Base-by-base conservation (phyloP, 1,140 invertebrate species). In the Drosophila carrolli region DNA sequence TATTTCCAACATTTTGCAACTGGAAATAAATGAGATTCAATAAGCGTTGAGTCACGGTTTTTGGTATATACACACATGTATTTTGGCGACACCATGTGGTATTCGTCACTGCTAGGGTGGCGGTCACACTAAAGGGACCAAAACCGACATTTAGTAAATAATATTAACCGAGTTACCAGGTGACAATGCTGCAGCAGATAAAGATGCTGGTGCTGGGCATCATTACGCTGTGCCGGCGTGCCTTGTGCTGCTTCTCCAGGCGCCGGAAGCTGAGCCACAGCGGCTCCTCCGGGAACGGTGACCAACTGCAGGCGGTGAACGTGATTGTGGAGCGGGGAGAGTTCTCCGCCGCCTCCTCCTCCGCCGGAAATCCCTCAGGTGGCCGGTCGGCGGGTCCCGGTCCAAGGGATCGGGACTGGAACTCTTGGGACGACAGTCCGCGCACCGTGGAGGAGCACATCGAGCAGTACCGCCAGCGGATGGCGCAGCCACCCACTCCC, bases 351-450 rank as follows among this genome's bases (percentile, higher is more conserved):
- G 32, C 75, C 10, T 13, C 44, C 43, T 19, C 75, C 5, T 19
- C 77, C n/a, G 23, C 35, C n/a, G 47, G 35, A 13, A 23, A 9
- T 8, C 8, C 43, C 8, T n/a, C 38, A 35, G 27, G 35, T n/a
- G 23, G 23, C 29, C 29, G 29, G 29, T 6, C 8, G 41, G 16
- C 14, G 38, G 47, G 6, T 14, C 11, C 19, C 9, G 48, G 23
- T n/a, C 37, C 44, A 6, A 66, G 32, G 11, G 92, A 92, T 9
- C 79, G 90, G 0, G 92, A 92, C 70, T 92, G 92, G 92, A 92
- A 92, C 57, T 90, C 84, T 3, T 92, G 92, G 92, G 92, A 92
- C 48, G 91, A 92, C 54, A 86, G 84, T 59, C 92, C 92, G 1
- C 76, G 88, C 0, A 92, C 91, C 6, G 91, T 92, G 5, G 84